Conservation (phyloP, 1,140 invertebrate genomes). For the Sycophila sp. region DNA sequence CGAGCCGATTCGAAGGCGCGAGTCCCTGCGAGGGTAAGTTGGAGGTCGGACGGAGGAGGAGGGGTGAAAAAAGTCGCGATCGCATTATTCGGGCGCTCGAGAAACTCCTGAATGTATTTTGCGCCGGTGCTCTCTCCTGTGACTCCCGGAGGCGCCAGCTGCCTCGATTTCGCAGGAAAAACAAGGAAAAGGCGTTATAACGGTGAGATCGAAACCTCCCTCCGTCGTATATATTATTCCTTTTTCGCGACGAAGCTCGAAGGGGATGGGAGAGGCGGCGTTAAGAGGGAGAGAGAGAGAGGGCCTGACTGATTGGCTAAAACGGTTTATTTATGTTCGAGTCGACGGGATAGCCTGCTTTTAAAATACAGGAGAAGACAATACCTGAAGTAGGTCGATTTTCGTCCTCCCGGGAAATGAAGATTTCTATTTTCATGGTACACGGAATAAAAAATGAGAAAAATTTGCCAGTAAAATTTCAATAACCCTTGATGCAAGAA, state of each 20-base stretch:
- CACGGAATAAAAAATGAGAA: background rate
- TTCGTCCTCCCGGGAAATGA: background rate
- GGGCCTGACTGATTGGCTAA: conserved; percentile 4
- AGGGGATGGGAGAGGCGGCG: background rate
- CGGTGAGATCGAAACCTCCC: background rate
- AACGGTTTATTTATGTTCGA: background rate
- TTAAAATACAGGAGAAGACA: background rate
- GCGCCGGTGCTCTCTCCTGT: no score
- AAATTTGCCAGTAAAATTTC: no score
- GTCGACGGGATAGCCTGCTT: background rate
- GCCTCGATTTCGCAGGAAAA: no score
- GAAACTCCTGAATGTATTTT: no score
- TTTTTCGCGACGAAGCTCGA: no score
- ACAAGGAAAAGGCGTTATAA: conserved; percentile 7
- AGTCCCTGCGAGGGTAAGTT: no score
- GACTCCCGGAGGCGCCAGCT: no score
- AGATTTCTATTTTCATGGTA: background rate
- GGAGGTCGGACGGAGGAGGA: no score
- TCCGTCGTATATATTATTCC: background rate
- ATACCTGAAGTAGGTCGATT: background rate
- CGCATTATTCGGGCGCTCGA: no score
- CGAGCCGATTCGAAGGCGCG: no score
- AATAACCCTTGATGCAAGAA: no score
- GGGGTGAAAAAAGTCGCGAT: no score
- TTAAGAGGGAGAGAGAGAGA: background rate